Base-by-base conservation (phyloP, 2,797 vertebrate species). In the Alosa sapidissima region DNA sequence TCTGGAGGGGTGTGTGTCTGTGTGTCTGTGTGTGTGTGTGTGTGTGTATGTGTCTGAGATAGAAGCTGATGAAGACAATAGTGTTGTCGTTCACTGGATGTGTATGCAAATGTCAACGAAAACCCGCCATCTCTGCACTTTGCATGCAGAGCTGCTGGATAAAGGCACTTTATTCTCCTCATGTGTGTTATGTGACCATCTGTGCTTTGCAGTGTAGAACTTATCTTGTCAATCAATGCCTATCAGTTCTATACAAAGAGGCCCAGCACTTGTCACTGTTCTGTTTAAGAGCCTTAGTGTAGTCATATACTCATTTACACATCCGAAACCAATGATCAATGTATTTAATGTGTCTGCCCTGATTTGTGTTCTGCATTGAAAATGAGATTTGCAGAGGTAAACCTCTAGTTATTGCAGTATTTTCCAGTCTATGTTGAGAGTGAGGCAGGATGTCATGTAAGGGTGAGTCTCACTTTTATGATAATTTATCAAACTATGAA, bases 1-100 rank as follows among this genome's bases (percentile, higher is more conserved):
- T 33, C 10, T 13, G 28, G 8, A 41, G 11, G 41, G 60, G 33
- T 75, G 33, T 36, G 1, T 68, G 58, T 52, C 16, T 88, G 36
- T 68, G 55, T 85, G 21, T 87, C 48, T 10, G 16, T 72, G 48
- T 65, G 81, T 86, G 65, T 81, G 7, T 58, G n/a, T 86, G 72
- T 85, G 78, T 36, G 81, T 85, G 28, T 82, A 48, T 83, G 81
- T 62, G n/a, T 21, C n/a, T n/a, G n/a, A 24, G n/a, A 24, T 10
- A 8, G n/a, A 62, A 62, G 28, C 65, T 13, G 11, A 5, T 72
- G 11, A 41, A 16, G 13, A 78, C 41, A 78, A 9, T 41, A 13
- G 28, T 14, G 41, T 5, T 78, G 65, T 36, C 6, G 65, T 72
- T 72, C 72, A 47, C 36, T 78, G 68, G 33, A 45, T 13, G 10